Percentiles rank a stretch among this genome's conserved stretches.
These are phyloP conservation scores for Probaryconus sp. DNA, from an alignment of 1,140 invertebrate genomes.

Conservation along the genomic window DNA sequence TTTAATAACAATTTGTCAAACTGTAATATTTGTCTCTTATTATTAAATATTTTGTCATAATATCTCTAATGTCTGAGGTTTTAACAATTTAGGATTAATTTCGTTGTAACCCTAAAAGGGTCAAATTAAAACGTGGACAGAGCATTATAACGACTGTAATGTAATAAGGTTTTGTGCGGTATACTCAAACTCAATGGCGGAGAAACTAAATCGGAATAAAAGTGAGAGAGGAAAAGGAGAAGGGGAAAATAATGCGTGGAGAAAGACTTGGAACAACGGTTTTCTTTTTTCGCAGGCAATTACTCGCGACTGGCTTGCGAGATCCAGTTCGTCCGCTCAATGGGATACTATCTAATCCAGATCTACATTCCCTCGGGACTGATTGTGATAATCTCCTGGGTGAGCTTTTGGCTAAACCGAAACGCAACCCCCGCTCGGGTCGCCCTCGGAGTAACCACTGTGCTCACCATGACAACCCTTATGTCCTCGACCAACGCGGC, in stretches of 20 bases:
- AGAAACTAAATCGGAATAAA: constrained; percentile 52
- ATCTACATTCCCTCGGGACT: constrained; percentile 99
- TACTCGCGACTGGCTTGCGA: constrained; percentile 98
- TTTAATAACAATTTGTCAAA: too few relatives aligned
- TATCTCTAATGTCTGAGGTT: too few relatives aligned
- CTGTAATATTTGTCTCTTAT: too few relatives aligned
- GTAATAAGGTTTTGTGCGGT: constrained; percentile 32
- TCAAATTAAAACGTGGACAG: constrained; percentile 46
- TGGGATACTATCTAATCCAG: constrained; percentile 99
- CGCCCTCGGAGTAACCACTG: constrained; percentile 96
- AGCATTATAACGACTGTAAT: constrained; percentile 42
- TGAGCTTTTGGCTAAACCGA: constrained; percentile 96
- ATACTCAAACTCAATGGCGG: constrained; percentile 49
- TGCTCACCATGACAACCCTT: constrained; percentile 98
- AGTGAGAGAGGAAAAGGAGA: constrained; percentile 32
- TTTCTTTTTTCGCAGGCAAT: constrained; percentile 87
- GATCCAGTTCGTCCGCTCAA: constrained; percentile 97
- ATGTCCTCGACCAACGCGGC: constrained; percentile 99
- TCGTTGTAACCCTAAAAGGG: too few relatives aligned
- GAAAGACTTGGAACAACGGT: constrained; percentile 56
- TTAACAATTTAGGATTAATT: too few relatives aligned
- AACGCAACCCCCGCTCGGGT: constrained; percentile 98
- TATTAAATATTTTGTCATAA: too few relatives aligned
- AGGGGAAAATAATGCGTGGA: constrained; percentile 29
- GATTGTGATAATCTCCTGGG: constrained; percentile 99